These are phyloP conservation scores for Coptotermes formosanus DNA, from an alignment of 1,140 invertebrate genomes.

Conservation along the genomic window DNA sequence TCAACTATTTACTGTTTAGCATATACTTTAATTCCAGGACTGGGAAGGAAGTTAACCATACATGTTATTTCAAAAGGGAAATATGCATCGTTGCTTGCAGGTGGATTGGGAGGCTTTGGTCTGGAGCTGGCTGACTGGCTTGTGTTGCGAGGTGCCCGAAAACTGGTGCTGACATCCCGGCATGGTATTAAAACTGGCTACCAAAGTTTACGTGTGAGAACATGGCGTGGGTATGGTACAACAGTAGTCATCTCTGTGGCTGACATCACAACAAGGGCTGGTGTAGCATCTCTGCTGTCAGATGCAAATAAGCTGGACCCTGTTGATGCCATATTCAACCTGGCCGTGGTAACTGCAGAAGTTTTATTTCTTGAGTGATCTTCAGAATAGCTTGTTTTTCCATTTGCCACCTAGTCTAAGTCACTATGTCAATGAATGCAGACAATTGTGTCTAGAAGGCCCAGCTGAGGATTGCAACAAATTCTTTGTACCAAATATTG, in stretches of 20 bases:
- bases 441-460: too few species aligned
- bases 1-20: too few species aligned
- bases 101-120: conserved; percentile 66
- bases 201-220: conserved; percentile 49
- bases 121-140: conserved; percentile 63
- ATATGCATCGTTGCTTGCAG: conserved; percentile 48
- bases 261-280: conserved; percentile 50
- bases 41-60: too few species aligned
- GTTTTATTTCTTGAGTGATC: too few species aligned
- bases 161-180: conserved; percentile 59
- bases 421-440: too few species aligned
- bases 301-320: conserved; percentile 58
- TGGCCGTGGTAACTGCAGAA: conserved; percentile 58
- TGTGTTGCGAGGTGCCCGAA: conserved; percentile 56
- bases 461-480: too few species aligned
- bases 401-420: too few species aligned
- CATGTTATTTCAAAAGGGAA: background rate
- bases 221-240: conserved; percentile 56
- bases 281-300: conserved; percentile 57
- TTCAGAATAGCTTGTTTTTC: too few species aligned
- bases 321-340: conserved; percentile 75
- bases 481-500: too few species aligned
- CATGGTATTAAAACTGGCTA: conserved; percentile 58
- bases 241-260: conserved; percentile 50
- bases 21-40: too few species aligned